Base-by-base conservation (phyloP, 2,888 invertebrate species). In the Folsomia candida region DNA sequence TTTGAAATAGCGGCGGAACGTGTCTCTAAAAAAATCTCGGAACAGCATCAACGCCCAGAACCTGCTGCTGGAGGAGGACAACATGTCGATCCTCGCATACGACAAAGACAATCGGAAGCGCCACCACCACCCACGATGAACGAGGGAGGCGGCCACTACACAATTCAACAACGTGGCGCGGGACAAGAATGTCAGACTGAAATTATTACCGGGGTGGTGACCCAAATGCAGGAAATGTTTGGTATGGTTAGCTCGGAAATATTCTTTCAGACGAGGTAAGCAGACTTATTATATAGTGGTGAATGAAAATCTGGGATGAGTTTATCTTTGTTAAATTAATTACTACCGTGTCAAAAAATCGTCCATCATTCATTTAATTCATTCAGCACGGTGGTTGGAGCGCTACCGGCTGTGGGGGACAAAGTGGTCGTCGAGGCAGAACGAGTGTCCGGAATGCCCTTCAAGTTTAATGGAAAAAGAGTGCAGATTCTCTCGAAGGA, bases 161-260 rank as follows among this genome's bases (percentile, higher is more conserved):
- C 29, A 60, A 20, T n/a, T 4, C 37, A 70, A 28, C 25, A 58
- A 1, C n/a, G n/a, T n/a, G n/a, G n/a, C n/a, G n/a, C n/a, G n/a
- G n/a, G n/a, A n/a, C n/a, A n/a, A n/a, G 51, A 9, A 1, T 25
- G 62, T 0, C 67, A 66, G 59, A 61, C 68, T 57, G 65, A 68
- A 51, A 62, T 70, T 24, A 73, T 73, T 66, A 73, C 73, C 18
- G 97, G 97, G 18, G 91, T 91, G 2, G 93, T 97, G 11, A 96
- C 96, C 0, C 96, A 97, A 85, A 87, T 93, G 57, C 93, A 93
- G 82, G 94, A 94, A 81, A 94, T 93, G 82, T 97, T 96, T 84
- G 97, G 97, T 51, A 94, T 97, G 83, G 93, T 97, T 9, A 96
- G 97, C 83, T 94, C 96, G 81, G 96, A 97, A 84, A 93, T 97